A percentile compares a stretch with the other conserved stretches of the same genome.
phyloP scores from a whole-genome alignment of 2,888 invertebrate species.

The Omphaloscelis lunosa region DNA sequence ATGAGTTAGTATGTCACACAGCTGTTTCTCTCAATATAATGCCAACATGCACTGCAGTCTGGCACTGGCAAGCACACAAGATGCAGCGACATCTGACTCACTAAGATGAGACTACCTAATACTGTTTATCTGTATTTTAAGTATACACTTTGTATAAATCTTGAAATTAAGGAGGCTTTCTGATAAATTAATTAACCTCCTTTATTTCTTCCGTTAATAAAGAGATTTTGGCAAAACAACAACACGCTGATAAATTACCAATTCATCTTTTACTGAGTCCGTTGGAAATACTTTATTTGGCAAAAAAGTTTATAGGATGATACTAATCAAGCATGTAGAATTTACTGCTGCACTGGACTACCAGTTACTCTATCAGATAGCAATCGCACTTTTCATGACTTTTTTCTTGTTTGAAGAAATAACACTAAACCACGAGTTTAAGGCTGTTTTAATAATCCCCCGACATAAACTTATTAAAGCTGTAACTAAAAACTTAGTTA shows the following conservation, averaged over 20 bases:
- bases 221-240: background rate
- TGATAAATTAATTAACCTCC: background rate
- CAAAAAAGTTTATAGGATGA: background rate
- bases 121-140: background rate
- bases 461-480: conserved; percentile 26
- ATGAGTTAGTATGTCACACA: conserved; percentile 31
- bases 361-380: too few relatives aligned
- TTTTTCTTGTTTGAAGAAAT: background rate
- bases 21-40: conserved; percentile 34
- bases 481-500: conserved; percentile 30
- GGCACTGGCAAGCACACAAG: conserved; percentile 16
- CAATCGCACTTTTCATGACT: background rate
- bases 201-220: background rate
- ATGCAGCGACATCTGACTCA: conserved; percentile 47
- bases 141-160: background rate
- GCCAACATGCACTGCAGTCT: conserved; percentile 5
- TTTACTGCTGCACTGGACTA: background rate
- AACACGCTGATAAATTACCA: background rate
- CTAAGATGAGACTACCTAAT: conserved; percentile 19
- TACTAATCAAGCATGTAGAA: background rate
- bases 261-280: background rate
- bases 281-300: background rate
- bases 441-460: background rate
- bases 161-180: background rate
- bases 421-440: background rate